Conservation (phyloP, 2,888 invertebrate species). For the Nomada lathburiana region DNA sequence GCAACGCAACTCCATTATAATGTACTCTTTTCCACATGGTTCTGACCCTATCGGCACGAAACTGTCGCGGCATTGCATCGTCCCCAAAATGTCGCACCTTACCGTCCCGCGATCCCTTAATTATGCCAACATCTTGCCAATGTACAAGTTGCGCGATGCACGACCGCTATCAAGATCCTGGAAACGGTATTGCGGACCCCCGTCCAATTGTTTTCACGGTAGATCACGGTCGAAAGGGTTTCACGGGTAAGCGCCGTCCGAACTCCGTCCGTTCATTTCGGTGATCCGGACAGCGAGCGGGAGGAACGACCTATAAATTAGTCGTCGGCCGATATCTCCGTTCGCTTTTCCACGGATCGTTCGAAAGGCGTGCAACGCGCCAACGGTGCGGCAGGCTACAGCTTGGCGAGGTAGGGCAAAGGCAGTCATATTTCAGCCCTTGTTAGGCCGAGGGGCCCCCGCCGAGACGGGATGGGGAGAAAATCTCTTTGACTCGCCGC, state of each 20-base stretch:
- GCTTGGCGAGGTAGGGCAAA: slow-evolving; percentile 71
- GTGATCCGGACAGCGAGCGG: slow-evolving; percentile 38
- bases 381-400: slow-evolving; percentile 55
- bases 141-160: not conserved
- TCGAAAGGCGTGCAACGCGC: slow-evolving; percentile 65
- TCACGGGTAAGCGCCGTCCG: slow-evolving; percentile 19
- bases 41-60: not conserved
- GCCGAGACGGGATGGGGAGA: slow-evolving; percentile 80
- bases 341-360: slow-evolving; percentile 71
- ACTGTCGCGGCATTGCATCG: not conserved
- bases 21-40: too few relatives aligned
- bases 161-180: not conserved
- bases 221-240: slow-evolving; percentile 23
- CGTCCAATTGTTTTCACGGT: not conserved
- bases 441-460: slow-evolving; percentile 81
- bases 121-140: not conserved
- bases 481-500: slow-evolving; percentile 83
- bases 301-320: slow-evolving; percentile 72
- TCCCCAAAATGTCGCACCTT: not conserved
- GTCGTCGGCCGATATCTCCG: slow-evolving; percentile 71
- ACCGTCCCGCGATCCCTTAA: not conserved
- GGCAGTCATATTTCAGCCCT: slow-evolving; percentile 83
- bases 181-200: not conserved
- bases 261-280: slow-evolving; percentile 69
- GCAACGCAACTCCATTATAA: too few relatives aligned